Evolutionary conservation across 2,113 vertebrate genomes (phyloP), one percentile per base, ranked within the genome.

Genomic region (Isichthys henryi): DNA sequence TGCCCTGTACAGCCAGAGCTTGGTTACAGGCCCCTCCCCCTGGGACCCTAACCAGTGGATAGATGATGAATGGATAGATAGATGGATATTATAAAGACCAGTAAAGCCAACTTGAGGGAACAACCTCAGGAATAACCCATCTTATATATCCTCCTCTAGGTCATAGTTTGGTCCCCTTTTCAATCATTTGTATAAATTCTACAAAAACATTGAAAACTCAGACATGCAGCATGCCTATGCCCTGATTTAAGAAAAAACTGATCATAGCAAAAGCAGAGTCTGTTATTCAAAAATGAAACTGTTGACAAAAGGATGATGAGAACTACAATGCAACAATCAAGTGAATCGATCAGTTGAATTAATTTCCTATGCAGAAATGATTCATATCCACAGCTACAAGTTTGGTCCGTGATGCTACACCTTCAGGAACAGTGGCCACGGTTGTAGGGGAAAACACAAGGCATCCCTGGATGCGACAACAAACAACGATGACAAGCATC

Each of bases 121-220:
- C 82, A 48, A 21, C 7, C 10, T 84, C 21, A 84, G 39, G 39
- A 84, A 48, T 84, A 84, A 10, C 7, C 80, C 80, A 77, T 70
- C 66, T 49, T 88, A 2, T 77, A 88, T 8, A 27, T 15, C 46
- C 88, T 80, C 6, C 66, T 74, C 43, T 52, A 21, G n/a, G 35
- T 27, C 48, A 80, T 84, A 21, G 39, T 52, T 89, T 83, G 88
- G 88, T 89, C 88, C 88, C 74, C 2, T 56, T 21, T 45, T 82
- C 21, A 19, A 56, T 43, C 49, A 89, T 8, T 39, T 21, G 15
- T 9, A 35, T 87, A 53, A 56, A 56, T 35, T 53, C n/a, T 43
- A 56, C 49, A 53, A 43, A 43, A 83, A 89, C 17, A 39, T 45
- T 45, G 88, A 31, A 88, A 77, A 88, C 17, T 35, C 3, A 52